These are phyloP conservation scores for Tenualosa ilisha DNA, from an alignment of 2,797 vertebrate genomes.

Conservation along the genomic window DNA sequence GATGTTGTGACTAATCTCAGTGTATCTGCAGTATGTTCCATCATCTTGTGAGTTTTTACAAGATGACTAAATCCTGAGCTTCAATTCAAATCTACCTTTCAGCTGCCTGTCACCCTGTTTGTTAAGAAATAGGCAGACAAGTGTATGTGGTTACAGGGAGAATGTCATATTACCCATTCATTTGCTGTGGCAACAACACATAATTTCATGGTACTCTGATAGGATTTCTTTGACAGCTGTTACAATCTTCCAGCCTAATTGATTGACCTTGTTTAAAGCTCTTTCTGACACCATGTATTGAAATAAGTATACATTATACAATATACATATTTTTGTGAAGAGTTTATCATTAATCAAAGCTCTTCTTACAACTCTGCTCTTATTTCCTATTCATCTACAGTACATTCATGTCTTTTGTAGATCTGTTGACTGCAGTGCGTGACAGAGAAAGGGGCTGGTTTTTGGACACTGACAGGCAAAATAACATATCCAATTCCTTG, in stretches of 20 bases:
- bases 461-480: neutral
- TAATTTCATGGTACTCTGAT: constrained; percentile 3
- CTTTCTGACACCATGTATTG: neutral
- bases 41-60: neutral
- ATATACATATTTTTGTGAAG: neutral
- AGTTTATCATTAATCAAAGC: neutral
- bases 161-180: neutral
- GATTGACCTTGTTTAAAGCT: neutral
- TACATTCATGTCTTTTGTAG: neutral
- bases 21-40: neutral
- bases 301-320: neutral
- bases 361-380: neutral
- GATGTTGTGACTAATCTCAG: neutral
- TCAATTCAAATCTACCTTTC: neutral
- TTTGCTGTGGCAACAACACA: neutral
- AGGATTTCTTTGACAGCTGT: neutral
- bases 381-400: neutral
- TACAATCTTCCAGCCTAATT: neutral
- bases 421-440: neutral
- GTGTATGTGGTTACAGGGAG: neutral
- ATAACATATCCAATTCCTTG: neutral
- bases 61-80: neutral
- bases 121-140: neutral
- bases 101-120: neutral
- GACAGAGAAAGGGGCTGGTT: neutral